Conservation (phyloP, 2,888 invertebrate species). For the Salpingus planirostris region DNA sequence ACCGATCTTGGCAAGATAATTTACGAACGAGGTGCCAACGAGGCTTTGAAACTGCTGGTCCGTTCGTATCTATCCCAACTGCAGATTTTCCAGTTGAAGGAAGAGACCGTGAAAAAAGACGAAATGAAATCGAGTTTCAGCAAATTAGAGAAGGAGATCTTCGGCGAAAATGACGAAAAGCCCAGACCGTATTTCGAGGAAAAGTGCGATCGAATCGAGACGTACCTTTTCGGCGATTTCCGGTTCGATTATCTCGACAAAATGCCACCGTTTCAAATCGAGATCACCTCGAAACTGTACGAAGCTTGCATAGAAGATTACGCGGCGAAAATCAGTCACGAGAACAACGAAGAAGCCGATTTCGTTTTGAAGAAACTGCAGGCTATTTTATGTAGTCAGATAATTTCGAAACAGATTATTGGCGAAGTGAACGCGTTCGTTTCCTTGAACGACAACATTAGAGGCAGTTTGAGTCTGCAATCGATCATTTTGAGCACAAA, state of each 20-base stretch:
- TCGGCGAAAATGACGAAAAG: conserved; percentile 26
- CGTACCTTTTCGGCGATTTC: conserved; percentile 41
- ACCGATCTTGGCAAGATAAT: conserved; percentile 33
- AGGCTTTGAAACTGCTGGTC: conserved; percentile 52
- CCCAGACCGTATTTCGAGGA: conserved; percentile 16
- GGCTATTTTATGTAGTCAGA: conserved; percentile 50
- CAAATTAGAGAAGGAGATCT: conserved; percentile 22
- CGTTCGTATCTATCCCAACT: conserved; percentile 49
- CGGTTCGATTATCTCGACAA: conserved; percentile 44
- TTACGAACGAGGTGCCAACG: conserved; percentile 42
- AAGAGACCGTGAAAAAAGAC: conserved; percentile 16
- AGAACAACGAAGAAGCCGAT: conserved; percentile 30
- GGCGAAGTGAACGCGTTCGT: conserved; percentile 55
- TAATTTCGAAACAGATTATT: conserved; percentile 47
- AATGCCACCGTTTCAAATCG: conserved; percentile 44
- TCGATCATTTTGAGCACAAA: conserved; percentile 44
- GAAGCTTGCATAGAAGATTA: conserved; percentile 27
- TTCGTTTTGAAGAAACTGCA: conserved; percentile 41
- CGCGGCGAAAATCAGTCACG: conserved; percentile 1
- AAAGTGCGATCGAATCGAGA: conserved; percentile 22
- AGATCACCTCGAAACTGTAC: conserved; percentile 34
- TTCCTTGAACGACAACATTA: conserved; percentile 45
- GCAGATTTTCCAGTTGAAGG: conserved; percentile 35
- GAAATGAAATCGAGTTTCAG: conserved; percentile 9
- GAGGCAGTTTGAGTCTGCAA: conserved; percentile 47